These are phyloP conservation scores for Oligia latruncula DNA, from an alignment of 2,888 invertebrate genomes.

Conservation along the genomic window DNA sequence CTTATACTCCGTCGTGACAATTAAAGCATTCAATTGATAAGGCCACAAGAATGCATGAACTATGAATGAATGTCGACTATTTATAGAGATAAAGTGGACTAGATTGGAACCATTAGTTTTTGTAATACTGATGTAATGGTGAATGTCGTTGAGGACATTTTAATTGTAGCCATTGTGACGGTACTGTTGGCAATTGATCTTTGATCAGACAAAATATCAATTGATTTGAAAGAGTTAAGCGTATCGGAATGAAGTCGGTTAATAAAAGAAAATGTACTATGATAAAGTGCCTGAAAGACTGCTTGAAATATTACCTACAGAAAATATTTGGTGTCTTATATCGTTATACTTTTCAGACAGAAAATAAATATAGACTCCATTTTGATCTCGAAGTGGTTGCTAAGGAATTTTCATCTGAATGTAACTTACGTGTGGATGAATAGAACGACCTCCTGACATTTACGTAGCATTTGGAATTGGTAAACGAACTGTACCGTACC, in stretches of 20 bases:
- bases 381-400: conserved; percentile 31
- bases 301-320: background rate
- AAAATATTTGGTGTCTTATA: conserved; percentile 5
- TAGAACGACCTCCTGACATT: conserved; percentile 29
- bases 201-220: conserved; percentile 46
- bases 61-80: conserved; percentile 67
- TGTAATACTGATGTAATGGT: conserved; percentile 50
- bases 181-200: conserved; percentile 54
- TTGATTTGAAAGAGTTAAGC: conserved; percentile 30
- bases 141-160: conserved; percentile 58
- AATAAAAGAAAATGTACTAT: conserved; percentile 14
- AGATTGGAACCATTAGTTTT: conserved; percentile 47
- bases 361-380: conserved; percentile 11
- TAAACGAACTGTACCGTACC: background rate
- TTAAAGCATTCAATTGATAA: conserved; percentile 67
- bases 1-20: conserved; percentile 47
- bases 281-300: background rate
- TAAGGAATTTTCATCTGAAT: conserved; percentile 16
- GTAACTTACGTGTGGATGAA: conserved; percentile 21
- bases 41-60: conserved; percentile 70
- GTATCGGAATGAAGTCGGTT: background rate
- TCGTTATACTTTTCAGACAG: background rate
- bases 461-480: conserved; percentile 25
- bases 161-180: conserved; percentile 50
- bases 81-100: conserved; percentile 61